Evolutionary conservation across 2,797 vertebrate genomes (phyloP), one percentile per base, ranked within the genome.

Genomic region (Chaetophractus vellerosus): DNA sequence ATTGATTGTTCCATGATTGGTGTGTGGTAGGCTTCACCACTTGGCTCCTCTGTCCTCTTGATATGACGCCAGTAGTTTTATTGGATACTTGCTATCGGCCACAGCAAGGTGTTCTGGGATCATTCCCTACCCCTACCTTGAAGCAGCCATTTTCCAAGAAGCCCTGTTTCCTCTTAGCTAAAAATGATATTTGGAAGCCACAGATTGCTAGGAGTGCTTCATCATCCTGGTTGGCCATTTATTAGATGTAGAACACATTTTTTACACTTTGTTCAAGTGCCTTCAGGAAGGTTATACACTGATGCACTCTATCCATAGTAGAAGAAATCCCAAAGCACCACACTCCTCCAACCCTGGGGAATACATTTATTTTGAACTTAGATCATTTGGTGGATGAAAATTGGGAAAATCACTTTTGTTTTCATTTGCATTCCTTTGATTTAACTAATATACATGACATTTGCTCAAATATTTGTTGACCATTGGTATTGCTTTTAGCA

Each of bases 141-240:
- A 96, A 16, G 38, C 41, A 64, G n/a, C 28, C 63, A 36, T 72
- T 87, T 96, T 91, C 83, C 50, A 71, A 59, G 64, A n/a, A 96
- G n/a, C 66, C 36, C 26, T 50, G n/a, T 83, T 87, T 88, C 28
- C 24, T 81, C 81, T 59, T 38, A 38, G 38, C 26, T 48, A n/a
- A 82, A 6, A 64, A 55, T 61, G 24, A 3, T 81, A 88, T 83
- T 91, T 88, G 16, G 38, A 78, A 78, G 64, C 71, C n/a, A 71
- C 55, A 83, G 41, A 24, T 74, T 48, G 16, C 41, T 36, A 71
- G 61, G 45, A 82, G 41, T 55, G 36, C 5, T 68, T 88, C 66
- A 41, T 45, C 38, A 33, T 75, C 9, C 72, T 80, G 19, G 41
- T n/a, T 69, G 80, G 26, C 64, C 15, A 0, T 80, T 52, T 90